phyloP scores from a whole-genome alignment of 2,797 vertebrate genomes.

The Melanotaenia boesemani region DNA sequence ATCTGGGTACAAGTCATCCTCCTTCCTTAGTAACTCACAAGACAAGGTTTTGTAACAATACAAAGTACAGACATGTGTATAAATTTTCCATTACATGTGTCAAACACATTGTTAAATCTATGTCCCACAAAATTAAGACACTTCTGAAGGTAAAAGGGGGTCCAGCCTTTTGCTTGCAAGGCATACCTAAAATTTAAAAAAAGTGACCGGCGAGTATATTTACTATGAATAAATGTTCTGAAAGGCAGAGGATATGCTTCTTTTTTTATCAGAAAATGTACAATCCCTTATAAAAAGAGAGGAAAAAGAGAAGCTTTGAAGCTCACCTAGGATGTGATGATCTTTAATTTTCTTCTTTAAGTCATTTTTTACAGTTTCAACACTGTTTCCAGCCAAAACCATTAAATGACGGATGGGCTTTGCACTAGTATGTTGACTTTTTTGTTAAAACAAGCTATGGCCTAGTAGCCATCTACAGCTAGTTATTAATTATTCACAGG shows the following conservation, averaged over 20 bases:
- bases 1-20: no score
- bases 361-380: conserved; percentile 2
- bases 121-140: not conserved
- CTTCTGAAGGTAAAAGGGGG: not conserved
- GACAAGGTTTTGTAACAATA: no score
- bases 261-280: conserved; percentile 13
- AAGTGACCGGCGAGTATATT: no score
- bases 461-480: conserved; percentile 29
- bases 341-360: not conserved
- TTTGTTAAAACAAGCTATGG: conserved; percentile 43
- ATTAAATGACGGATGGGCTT: conserved; percentile 12
- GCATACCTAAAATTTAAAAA: not conserved
- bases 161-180: not conserved
- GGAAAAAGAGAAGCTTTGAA: conserved; percentile 24
- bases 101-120: not conserved
- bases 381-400: not conserved
- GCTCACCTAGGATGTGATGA: conserved; percentile 1
- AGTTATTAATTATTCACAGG: conserved; percentile 68
- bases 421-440: conserved; percentile 29
- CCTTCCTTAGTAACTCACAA: no score
- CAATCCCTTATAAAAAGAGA: conserved; percentile 7
- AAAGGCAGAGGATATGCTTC: conserved; percentile 22
- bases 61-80: no score
- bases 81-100: no score
- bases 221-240: no score